Base-by-base conservation (phyloP, 2,888 invertebrate genomes). In the Ditula angustiorana region DNA sequence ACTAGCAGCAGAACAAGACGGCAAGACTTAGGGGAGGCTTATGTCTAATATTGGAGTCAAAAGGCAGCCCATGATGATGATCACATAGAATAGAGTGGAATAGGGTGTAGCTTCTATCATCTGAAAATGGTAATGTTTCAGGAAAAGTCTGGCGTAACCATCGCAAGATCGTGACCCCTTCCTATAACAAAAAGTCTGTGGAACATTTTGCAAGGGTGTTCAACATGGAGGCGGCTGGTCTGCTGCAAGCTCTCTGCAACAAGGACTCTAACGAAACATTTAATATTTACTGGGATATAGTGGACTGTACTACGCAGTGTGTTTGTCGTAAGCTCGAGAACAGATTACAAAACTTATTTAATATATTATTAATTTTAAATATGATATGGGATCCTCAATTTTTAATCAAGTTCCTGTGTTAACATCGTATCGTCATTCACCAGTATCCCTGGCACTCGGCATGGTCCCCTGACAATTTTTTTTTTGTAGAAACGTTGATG, bases 401-500 rank as follows among this genome's bases (percentile, higher is more conserved):
- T n/a, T n/a, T n/a, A n/a, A n/a, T n/a, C n/a, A n/a, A n/a, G n/a
- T n/a, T n/a, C n/a, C n/a, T n/a, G n/a, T n/a, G n/a, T n/a, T n/a
- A n/a, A n/a, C n/a, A n/a, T n/a, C n/a, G n/a, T n/a, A n/a, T n/a
- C n/a, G n/a, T n/a, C n/a, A n/a, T n/a, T n/a, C n/a, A n/a, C n/a
- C n/a, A n/a, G n/a, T n/a, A n/a, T n/a, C n/a, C n/a, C n/a, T n/a
- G n/a, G n/a, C n/a, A n/a, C n/a, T n/a, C n/a, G n/a, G n/a, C n/a
- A n/a, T n/a, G n/a, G n/a, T n/a, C n/a, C n/a, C n/a, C n/a, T n/a
- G n/a, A n/a, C n/a, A n/a, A n/a, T 23, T 16, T 2, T 16, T 62
- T 66, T 37, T 16, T 85, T 83, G 30, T 80, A 90, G 90, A 88
- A 79, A 90, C 90, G 0, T 72, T 90, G 0, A 83, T 90, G 85